phyloP scores from a whole-genome alignment of 2,797 vertebrate genomes.

The Todus mexicanus region DNA sequence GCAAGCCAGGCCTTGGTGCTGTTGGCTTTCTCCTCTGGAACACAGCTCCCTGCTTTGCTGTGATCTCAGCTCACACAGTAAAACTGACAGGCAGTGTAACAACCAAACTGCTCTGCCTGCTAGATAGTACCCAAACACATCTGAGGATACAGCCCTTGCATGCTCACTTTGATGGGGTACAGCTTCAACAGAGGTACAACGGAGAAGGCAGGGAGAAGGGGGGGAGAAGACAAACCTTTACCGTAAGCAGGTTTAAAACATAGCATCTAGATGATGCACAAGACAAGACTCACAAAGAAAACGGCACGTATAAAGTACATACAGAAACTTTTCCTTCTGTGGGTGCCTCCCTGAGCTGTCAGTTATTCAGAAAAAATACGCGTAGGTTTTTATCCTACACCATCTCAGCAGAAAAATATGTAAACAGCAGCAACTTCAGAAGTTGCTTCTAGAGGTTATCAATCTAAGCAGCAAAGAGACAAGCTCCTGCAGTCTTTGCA shows the following conservation, averaged over 20 bases:
- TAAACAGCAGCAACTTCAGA: conserved; percentile 46
- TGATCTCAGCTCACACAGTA: not conserved
- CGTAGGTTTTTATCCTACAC: conserved; percentile 11
- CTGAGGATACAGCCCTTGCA: not conserved
- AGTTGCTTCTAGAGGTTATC: conserved; percentile 11
- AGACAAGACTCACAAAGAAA: not conserved
- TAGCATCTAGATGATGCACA: not conserved
- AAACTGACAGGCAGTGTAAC: fast-evolving
- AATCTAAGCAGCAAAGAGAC: conserved; percentile 26
- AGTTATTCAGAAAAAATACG: conserved; percentile 14
- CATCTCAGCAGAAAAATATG: conserved; percentile 31
- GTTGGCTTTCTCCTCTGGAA: not conserved
- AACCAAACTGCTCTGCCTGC: not conserved
- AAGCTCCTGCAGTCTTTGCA: conserved; percentile 15
- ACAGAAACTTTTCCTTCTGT: not conserved
- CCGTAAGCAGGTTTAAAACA: not conserved
- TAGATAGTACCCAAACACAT: not conserved
- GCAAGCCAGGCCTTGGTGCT: not conserved
- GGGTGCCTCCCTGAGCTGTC: not conserved
- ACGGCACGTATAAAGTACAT: not conserved
- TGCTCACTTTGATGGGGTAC: not conserved
- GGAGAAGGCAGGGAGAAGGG: not conserved
- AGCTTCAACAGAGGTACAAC: not conserved
- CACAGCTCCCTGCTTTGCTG: not conserved
- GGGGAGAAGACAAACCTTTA: not conserved